Evolutionary conservation across 2,797 vertebrate species (phyloP).

Genomic region (Hybognathus amarus): DNA sequence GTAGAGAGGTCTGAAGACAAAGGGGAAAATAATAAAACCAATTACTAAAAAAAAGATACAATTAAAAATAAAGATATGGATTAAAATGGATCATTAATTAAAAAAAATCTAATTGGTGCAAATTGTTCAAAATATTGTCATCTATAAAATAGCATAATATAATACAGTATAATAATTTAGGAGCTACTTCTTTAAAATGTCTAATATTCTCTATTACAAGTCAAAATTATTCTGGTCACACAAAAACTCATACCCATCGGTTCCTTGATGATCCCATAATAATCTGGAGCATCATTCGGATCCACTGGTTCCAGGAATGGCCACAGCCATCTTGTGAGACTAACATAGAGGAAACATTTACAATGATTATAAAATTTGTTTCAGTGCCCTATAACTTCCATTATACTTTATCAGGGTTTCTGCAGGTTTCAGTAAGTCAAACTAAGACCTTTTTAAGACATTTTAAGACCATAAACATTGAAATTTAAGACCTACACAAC

Average conservation of each 20-base stretch:
- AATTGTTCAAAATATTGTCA: not conserved
- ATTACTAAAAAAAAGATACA: not conserved
- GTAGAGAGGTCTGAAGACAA: constrained; percentile 88
- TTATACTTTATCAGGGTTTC: too few relatives aligned
- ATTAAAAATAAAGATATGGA: not conserved
- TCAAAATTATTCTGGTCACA: not conserved
- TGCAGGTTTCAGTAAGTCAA: too few relatives aligned
- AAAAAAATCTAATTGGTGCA: too few relatives aligned
- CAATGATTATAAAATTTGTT: not conserved
- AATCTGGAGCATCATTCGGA: constrained; percentile 96
- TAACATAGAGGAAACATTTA: constrained; percentile 58
- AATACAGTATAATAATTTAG: not conserved
- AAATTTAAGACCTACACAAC: too few relatives aligned
- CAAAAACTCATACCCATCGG: constrained; percentile 88
- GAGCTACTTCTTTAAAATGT: not conserved
- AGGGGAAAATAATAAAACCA: not conserved
- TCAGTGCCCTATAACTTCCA: not conserved
- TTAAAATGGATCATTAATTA: not conserved
- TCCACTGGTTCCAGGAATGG: constrained; percentile 97
- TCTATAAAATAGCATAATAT: not conserved
- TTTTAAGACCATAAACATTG: too few relatives aligned
- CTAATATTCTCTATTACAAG: too few relatives aligned
- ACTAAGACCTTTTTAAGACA: too few relatives aligned
- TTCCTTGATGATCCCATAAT: constrained; percentile 97
- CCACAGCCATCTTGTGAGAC: constrained; percentile 99